Conservation (phyloP, 1,140 invertebrate species). For the Onthophagus taurus region DNA sequence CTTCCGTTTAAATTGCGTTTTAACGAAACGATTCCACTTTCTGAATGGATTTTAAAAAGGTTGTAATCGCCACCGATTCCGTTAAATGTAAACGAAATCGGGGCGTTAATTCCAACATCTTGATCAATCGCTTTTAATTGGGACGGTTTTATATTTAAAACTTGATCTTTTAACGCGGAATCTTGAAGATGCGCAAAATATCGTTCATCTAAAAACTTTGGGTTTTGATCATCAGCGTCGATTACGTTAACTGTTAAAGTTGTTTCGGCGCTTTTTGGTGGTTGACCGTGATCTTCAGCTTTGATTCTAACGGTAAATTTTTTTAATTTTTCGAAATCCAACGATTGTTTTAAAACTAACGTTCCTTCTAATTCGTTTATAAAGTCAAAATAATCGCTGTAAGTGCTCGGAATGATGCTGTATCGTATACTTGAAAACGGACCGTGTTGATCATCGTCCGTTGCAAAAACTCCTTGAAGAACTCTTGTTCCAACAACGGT, state of each 20-base stretch:
- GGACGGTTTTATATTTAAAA: slow-evolving; percentile 44
- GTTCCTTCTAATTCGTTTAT: slow-evolving; percentile 79
- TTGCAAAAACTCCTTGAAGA: slow-evolving; percentile 63
- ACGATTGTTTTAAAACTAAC: slow-evolving; percentile 63
- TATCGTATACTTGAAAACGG: slow-evolving; percentile 85
- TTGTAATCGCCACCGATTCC: slow-evolving; percentile 47
- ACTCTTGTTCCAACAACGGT: slow-evolving; percentile 74
- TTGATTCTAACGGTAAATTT: slow-evolving; percentile 73
- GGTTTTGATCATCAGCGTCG: slow-evolving; percentile 91
- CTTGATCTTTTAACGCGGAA: slow-evolving; percentile 48
- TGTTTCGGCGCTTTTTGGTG: slow-evolving; percentile 65
- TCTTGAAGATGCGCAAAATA: slow-evolving; percentile 65
- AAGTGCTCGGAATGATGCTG: slow-evolving; percentile 63
- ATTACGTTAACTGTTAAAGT: slow-evolving; percentile 67
- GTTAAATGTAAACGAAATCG: slow-evolving; percentile 58
- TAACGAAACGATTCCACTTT: slow-evolving; percentile 46
- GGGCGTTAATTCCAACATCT: slow-evolving; percentile 68
- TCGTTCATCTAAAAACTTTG: slow-evolving; percentile 64
- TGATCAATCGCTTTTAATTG: slow-evolving; percentile 68
- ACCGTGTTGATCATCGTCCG: slow-evolving; percentile 79
- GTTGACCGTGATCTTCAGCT: slow-evolving; percentile 77
- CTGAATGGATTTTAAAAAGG: slow-evolving; percentile 38
- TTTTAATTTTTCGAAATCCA: slow-evolving; percentile 76
- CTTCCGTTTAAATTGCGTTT: slow-evolving; percentile 50
- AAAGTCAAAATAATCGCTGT: slow-evolving; percentile 74